These are phyloP conservation scores for Salarias fasciatus DNA, from an alignment of 2,797 vertebrate species.

Conservation along the genomic window DNA sequence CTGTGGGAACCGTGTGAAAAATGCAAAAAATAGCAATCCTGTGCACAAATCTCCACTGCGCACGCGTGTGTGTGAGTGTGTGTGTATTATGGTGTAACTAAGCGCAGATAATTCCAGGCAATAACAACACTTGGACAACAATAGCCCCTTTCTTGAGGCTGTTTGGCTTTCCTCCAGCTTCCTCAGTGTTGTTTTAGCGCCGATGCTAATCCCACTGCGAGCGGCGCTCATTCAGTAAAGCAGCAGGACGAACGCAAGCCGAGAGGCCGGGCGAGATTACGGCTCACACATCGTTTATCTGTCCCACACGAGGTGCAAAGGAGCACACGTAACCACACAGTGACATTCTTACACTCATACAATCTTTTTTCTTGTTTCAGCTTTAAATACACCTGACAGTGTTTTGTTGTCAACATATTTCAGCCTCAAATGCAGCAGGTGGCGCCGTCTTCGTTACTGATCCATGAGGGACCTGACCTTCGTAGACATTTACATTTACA, in stretches of 20 bases:
- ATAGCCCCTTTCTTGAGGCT: slow-evolving; percentile 70
- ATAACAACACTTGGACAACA: slow-evolving; percentile 75
- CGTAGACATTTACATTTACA: no score
- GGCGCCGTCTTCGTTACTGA: no score
- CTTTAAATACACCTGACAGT: no score
- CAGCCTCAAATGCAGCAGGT: no score
- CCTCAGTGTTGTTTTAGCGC: slow-evolving; percentile 72
- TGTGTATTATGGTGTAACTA: slow-evolving; percentile 64
- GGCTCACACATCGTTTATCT: slow-evolving; percentile 35
- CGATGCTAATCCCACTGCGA: slow-evolving; percentile 71
- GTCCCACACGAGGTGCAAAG: slow-evolving; percentile 1
- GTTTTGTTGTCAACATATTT: no score
- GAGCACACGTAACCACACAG: slow-evolving; percentile 6
- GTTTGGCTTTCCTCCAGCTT: slow-evolving; percentile 60
- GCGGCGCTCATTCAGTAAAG: slow-evolving; percentile 27
- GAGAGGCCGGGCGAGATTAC: slow-evolving; percentile 55
- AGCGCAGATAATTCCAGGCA: slow-evolving; percentile 67
- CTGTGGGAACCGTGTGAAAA: slow-evolving; percentile 31
- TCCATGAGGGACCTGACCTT: no score
- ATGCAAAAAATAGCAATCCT: slow-evolving; percentile 23
- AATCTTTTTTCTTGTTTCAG: no score
- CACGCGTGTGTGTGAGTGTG: slow-evolving; percentile 22
- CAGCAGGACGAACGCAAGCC: slow-evolving; percentile 37
- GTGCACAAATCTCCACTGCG: slow-evolving; percentile 15
- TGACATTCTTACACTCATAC: background rate